phyloP scores from a whole-genome alignment of 1,140 invertebrate genomes.

The Lordiphosa mommai region DNA sequence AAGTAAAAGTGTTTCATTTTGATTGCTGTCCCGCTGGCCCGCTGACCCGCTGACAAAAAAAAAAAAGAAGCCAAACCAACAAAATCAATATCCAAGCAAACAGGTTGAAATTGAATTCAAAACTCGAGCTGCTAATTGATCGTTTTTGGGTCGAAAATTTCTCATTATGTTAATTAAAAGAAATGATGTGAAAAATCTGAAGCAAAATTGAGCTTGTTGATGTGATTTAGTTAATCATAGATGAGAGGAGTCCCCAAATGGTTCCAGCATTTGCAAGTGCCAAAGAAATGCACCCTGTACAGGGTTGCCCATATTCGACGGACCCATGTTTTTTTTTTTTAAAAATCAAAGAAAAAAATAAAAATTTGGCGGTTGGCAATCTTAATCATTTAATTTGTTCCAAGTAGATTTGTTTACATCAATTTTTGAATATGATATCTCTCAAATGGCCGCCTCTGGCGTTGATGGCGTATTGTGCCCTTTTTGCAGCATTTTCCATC shows the following conservation, averaged over 20 bases:
- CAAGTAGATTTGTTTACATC: too few relatives aligned
- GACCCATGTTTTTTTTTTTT: too few relatives aligned
- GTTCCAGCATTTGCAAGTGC: neutral
- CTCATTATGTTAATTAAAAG: slow-evolving; percentile 32
- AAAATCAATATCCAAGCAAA: too few relatives aligned
- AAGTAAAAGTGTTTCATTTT: slow-evolving; percentile 59
- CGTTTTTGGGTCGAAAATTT: slow-evolving; percentile 7
- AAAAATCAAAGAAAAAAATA: too few relatives aligned
- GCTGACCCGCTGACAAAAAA: slow-evolving; percentile 4
- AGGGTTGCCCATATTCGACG: too few relatives aligned
- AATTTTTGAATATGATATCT: too few relatives aligned
- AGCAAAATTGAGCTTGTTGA: neutral
- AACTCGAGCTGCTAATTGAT: slow-evolving; percentile 28
- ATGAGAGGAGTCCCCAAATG: neutral
- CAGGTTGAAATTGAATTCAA: neutral
- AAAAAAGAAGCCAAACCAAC: neutral
- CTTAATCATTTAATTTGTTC: too few relatives aligned
- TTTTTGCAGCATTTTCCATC: too few relatives aligned
- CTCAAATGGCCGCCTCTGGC: too few relatives aligned
- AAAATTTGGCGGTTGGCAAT: too few relatives aligned
- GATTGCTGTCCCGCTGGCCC: slow-evolving; percentile 12
- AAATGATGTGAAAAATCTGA: slow-evolving; percentile 1
- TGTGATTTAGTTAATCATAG: neutral
- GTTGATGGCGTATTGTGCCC: too few relatives aligned
- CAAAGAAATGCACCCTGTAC: too few relatives aligned